Conservation (phyloP, 2,888 invertebrate species). For the Habrosyne pyritoides region DNA sequence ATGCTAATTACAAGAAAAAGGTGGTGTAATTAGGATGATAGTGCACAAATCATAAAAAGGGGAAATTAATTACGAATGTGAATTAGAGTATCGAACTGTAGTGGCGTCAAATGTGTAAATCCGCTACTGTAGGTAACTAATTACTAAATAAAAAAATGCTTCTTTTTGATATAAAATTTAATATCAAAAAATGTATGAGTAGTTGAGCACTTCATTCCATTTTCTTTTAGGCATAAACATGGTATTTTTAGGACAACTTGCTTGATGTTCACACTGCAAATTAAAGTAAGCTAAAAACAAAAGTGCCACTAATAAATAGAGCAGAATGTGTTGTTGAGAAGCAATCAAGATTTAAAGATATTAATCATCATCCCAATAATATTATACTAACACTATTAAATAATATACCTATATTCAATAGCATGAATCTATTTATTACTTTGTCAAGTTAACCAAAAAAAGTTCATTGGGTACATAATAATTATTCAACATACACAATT, state of each 20-base stretch:
- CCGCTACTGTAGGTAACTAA: too few relatives aligned
- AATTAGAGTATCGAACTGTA: too few relatives aligned
- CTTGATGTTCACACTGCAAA: background rate
- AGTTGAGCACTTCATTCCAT: conserved; percentile 70
- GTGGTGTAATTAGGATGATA: too few relatives aligned
- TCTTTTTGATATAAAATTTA: conserved; percentile 36
- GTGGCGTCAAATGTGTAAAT: too few relatives aligned
- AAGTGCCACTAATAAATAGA: background rate
- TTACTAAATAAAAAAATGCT: background rate
- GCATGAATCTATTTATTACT: background rate
- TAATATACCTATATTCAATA: background rate
- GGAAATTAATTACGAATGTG: too few relatives aligned
- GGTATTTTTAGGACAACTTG: background rate
- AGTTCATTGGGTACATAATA: too few relatives aligned
- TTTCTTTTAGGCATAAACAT: conserved; percentile 31
- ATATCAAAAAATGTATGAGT: conserved; percentile 64
- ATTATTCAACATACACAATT: background rate
- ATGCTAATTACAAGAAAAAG: too few relatives aligned
- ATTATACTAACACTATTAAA: background rate
- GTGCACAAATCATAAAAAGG: too few relatives aligned
- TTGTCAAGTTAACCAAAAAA: background rate
- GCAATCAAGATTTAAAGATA: too few relatives aligned
- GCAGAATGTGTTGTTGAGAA: too few relatives aligned
- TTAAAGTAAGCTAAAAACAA: background rate
- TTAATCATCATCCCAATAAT: too few relatives aligned